Conservation (phyloP, 1,140 invertebrate genomes). For the Triops longicaudatus region DNA sequence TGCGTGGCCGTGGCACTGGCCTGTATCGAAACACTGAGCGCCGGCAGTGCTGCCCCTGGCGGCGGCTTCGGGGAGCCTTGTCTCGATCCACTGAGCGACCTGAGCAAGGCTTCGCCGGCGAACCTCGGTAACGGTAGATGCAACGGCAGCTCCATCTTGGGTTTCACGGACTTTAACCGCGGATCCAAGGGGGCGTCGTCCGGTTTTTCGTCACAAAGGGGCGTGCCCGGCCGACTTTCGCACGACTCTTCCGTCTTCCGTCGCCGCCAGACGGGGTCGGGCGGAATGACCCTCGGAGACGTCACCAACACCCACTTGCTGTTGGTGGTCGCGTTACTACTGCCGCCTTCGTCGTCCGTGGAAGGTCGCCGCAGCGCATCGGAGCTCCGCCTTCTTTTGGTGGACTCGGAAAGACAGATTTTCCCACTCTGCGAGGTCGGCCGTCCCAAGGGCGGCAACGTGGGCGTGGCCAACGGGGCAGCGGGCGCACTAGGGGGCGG, state of each 20-base stretch:
- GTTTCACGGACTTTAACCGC: conserved; percentile 24
- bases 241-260: conserved; percentile 25
- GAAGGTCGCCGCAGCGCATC: conserved; percentile 21
- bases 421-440: background rate
- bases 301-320: conserved; percentile 23
- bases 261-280: conserved; percentile 20
- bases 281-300: conserved; percentile 20
- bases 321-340: conserved; percentile 21
- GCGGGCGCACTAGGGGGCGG: background rate
- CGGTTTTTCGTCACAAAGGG: conserved; percentile 69
- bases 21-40: background rate
- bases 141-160: conserved; percentile 20
- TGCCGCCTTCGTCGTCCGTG: conserved; percentile 18
- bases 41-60: background rate
- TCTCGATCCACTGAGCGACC: conserved; percentile 73
- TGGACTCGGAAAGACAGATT: background rate
- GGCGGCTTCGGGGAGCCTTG: conserved; percentile 44
- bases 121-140: conserved; percentile 28
- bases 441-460: background rate
- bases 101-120: conserved; percentile 50
- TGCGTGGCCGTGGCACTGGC: conserved; percentile 16
- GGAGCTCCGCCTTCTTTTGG: background rate
- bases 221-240: conserved; percentile 65
- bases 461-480: conserved; percentile 3
- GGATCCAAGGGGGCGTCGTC: conserved; percentile 59